phyloP scores from a whole-genome alignment of 2,797 vertebrate genomes.

The Enteromius anoplus region DNA sequence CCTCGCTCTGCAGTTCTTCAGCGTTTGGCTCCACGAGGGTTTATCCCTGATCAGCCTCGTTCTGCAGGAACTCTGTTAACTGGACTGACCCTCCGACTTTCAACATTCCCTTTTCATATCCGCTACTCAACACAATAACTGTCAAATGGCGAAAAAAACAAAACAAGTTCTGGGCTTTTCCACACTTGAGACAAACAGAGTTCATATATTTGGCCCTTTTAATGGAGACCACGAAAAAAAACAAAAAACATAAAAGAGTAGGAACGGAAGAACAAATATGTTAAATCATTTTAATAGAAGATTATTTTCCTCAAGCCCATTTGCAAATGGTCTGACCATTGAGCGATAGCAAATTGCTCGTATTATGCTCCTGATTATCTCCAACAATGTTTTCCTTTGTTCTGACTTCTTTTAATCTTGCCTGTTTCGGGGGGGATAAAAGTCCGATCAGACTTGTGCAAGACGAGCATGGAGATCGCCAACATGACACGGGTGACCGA shows the following conservation, averaged over 20 bases:
- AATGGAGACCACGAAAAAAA: slow-evolving; percentile 27
- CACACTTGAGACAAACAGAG: slow-evolving; percentile 31
- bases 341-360: slow-evolving; percentile 48
- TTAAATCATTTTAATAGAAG: slow-evolving; percentile 55
- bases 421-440: slow-evolving; percentile 19
- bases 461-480: background rate
- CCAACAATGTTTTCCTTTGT: slow-evolving; percentile 48
- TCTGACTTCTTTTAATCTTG: slow-evolving; percentile 43
- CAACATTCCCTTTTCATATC: background rate
- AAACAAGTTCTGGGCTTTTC: background rate
- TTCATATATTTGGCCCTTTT: slow-evolving; percentile 42
- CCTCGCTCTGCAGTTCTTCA: background rate
- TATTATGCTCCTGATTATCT: slow-evolving; percentile 53
- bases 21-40: slow-evolving; percentile 4
- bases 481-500: background rate
- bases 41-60: slow-evolving; percentile 23
- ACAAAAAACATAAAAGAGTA: background rate
- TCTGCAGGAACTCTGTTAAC: slow-evolving; percentile 34
- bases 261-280: slow-evolving; percentile 32
- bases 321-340: slow-evolving; percentile 30
- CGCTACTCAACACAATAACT: slow-evolving; percentile 26
- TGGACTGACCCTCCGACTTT: slow-evolving; percentile 1
- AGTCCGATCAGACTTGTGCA: slow-evolving; percentile 25
- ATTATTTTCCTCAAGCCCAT: slow-evolving; percentile 52
- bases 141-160: slow-evolving; percentile 36